Percentiles rank a stretch among this genome's conserved stretches.
These are phyloP conservation scores for Esox masquinongy DNA, from an alignment of 2,797 vertebrate species.

Conservation along the genomic window DNA sequence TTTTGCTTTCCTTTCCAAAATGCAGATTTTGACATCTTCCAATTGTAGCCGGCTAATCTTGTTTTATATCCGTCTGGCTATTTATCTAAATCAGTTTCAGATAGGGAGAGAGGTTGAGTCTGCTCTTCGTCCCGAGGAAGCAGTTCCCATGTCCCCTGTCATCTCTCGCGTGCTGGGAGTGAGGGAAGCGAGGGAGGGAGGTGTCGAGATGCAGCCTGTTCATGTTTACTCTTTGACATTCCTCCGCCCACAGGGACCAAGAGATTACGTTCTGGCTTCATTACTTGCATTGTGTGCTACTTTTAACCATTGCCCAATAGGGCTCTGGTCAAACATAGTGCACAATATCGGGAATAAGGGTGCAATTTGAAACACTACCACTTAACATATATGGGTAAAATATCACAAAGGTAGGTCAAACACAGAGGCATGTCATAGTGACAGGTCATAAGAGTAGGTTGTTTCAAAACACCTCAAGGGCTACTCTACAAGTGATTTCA, in stretches of 20 bases:
- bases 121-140: constrained; percentile 48
- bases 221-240: constrained; percentile 66
- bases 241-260: constrained; percentile 58
- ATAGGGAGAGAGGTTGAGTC: constrained; percentile 40
- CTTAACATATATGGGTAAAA: constrained; percentile 31
- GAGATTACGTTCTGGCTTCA: constrained; percentile 20
- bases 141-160: constrained; percentile 56
- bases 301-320: not conserved
- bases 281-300: not conserved
- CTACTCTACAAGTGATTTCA: not conserved
- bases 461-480: not conserved
- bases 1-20: not conserved
- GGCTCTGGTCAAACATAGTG: not conserved
- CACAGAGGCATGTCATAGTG: not conserved
- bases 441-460: not conserved
- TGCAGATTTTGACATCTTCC: constrained; percentile 38
- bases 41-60: constrained; percentile 45
- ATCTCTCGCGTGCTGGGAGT: constrained; percentile 57
- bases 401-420: constrained; percentile 11
- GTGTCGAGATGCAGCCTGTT: constrained; percentile 54
- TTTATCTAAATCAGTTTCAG: constrained; percentile 86
- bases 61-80: constrained; percentile 55
- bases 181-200: not conserved
- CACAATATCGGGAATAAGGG: not conserved
- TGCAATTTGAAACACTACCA: not conserved